Evolutionary conservation across 2,888 invertebrate species (phyloP).

Genomic region (Xestoiulus laeticollis): DNA sequence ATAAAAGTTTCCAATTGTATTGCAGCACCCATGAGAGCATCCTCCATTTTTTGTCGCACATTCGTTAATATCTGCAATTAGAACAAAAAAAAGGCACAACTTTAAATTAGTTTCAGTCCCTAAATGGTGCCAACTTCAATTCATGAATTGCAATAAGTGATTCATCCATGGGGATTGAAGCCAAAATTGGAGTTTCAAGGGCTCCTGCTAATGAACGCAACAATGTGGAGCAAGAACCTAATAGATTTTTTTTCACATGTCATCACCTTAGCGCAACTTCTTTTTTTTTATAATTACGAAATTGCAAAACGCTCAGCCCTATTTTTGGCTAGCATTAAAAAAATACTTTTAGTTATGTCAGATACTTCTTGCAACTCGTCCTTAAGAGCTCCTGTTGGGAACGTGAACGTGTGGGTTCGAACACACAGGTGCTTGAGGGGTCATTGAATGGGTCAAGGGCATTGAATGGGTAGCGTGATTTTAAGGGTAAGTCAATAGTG

Average conservation of each 20-base stretch:
- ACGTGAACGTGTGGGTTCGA: background rate
- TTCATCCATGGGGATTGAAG: background rate
- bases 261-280: background rate
- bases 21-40: conserved; percentile 63
- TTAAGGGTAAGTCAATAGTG: background rate
- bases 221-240: background rate
- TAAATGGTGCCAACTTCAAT: background rate
- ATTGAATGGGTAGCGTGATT: background rate
- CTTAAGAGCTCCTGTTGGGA: background rate
- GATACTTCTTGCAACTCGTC: background rate
- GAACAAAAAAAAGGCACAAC: background rate
- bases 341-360: background rate
- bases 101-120: background rate
- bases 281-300: background rate
- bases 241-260: background rate
- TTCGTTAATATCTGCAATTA: conserved; percentile 62
- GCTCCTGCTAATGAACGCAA: background rate
- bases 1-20: conserved; percentile 62
- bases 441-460: background rate
- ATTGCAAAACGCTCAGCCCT: background rate
- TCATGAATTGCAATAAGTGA: background rate
- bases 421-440: background rate
- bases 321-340: background rate
- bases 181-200: background rate
- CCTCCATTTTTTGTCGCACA: conserved; percentile 63